These are phyloP conservation scores for Dilophus febrilis DNA, from an alignment of 2,888 invertebrate genomes.

Conservation along the genomic window DNA sequence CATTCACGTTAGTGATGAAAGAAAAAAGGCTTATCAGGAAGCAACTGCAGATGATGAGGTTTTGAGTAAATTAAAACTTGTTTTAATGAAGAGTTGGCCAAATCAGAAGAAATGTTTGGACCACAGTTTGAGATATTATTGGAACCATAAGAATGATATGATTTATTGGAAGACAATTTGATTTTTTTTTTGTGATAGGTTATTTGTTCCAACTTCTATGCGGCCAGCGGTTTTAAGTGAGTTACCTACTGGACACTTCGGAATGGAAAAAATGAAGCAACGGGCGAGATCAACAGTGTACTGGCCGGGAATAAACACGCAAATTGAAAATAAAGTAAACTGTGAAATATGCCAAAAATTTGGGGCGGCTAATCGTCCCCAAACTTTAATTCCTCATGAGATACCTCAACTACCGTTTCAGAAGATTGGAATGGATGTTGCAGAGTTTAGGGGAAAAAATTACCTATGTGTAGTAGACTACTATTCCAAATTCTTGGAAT, in stretches of 20 bases:
- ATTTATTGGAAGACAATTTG: conserved; percentile 4
- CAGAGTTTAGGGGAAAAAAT: neutral
- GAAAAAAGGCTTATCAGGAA: conserved; percentile 7
- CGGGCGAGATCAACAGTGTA: conserved; percentile 5
- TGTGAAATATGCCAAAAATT: conserved; percentile 7
- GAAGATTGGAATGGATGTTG: conserved; percentile 9
- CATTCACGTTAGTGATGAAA: conserved; percentile 8
- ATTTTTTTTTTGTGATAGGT: conserved; percentile 6
- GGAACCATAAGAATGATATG: conserved; percentile 2
- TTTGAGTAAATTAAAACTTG: conserved; percentile 7
- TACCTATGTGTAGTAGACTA: conserved; percentile 4
- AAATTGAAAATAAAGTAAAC: conserved; percentile 4
- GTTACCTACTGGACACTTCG: conserved; percentile 3
- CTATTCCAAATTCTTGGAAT: conserved; percentile 10
- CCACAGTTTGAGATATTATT: neutral
- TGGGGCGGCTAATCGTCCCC: neutral
- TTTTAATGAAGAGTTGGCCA: conserved; percentile 10
- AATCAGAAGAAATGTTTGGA: neutral
- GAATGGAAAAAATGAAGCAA: conserved; percentile 7
- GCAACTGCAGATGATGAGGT: conserved; percentile 8
- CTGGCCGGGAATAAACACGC: conserved; percentile 4
- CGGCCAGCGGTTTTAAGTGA: conserved; percentile 3
- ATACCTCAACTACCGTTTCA: conserved; percentile 3
- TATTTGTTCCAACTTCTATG: conserved; percentile 6
- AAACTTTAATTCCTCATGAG: conserved; percentile 1